Evolutionary conservation across 2,797 vertebrate species (phyloP).

Genomic region (Sardinella longiceps): DNA sequence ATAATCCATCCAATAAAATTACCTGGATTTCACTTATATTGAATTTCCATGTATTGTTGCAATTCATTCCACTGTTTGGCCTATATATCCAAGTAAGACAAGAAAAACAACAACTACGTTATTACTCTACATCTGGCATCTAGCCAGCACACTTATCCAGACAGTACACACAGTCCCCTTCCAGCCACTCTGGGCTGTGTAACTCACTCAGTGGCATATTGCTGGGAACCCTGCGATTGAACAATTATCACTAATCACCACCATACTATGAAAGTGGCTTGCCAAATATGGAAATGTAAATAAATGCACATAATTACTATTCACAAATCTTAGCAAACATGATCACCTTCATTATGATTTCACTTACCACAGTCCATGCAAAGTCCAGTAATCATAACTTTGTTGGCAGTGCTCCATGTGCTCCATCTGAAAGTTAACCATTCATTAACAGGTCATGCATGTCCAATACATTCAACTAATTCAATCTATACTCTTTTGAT

Average conservation of each 20-base stretch:
- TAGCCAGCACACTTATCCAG: too few species aligned
- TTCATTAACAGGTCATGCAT: constrained; percentile 2
- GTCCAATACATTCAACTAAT: not conserved
- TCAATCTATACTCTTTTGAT: too few species aligned
- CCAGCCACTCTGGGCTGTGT: too few species aligned
- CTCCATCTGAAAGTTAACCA: constrained; percentile 63
- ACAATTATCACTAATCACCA: too few species aligned
- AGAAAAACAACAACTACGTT: not conserved
- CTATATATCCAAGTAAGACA: constrained; percentile 58
- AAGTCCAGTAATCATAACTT: constrained; percentile 73
- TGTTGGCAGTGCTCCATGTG: constrained; percentile 68
- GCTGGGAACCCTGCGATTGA: too few species aligned
- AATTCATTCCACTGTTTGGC: constrained; percentile 69
- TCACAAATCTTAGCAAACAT: not conserved
- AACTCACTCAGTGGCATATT: too few species aligned
- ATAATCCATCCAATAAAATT: constrained; percentile 29
- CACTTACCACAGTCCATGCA: constrained; percentile 80
- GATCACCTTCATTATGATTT: not conserved
- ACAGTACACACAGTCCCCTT: too few species aligned
- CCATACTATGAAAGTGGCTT: not conserved
- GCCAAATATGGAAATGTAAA: not conserved
- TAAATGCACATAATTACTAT: not conserved
- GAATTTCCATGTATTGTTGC: constrained; percentile 79
- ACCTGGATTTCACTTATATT: constrained; percentile 75
- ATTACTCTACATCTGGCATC: too few species aligned